These are phyloP conservation scores for Doryteuthis pealeii DNA, from an alignment of 1,140 invertebrate genomes.

Conservation along the genomic window DNA sequence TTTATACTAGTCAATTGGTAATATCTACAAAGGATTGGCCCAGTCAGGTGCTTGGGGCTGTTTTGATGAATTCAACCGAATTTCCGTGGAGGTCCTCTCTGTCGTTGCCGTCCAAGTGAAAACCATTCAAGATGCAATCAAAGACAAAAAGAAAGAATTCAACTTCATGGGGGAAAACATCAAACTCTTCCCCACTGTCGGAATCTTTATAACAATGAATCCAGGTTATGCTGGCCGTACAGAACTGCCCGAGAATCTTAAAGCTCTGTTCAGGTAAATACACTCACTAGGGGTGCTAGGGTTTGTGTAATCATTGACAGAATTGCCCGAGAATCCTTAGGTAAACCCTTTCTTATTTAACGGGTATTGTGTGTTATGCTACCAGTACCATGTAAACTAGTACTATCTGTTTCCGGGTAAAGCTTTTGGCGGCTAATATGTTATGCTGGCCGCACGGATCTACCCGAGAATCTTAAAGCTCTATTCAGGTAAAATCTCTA, in stretches of 20 bases:
- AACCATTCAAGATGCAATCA: slow-evolving; percentile 72
- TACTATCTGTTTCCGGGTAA: no score
- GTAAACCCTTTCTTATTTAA: slow-evolving; percentile 6
- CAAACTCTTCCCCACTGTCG: slow-evolving; percentile 75
- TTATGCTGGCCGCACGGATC: no score
- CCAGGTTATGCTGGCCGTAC: slow-evolving; percentile 91
- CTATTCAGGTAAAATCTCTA: neutral
- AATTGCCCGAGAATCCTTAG: neutral
- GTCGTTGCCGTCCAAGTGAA: no score
- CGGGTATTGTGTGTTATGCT: no score
- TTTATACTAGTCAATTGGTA: slow-evolving; percentile 95
- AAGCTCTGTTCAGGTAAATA: slow-evolving; percentile 74
- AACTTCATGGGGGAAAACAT: slow-evolving; percentile 94
- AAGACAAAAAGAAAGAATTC: slow-evolving; percentile 80
- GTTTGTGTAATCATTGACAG: neutral
- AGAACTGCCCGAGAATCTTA: no score
- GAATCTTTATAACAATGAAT: slow-evolving; percentile 96
- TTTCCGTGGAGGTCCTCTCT: no score
- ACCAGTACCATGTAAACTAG: no score
- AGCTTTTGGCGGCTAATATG: no score
- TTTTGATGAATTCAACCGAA: no score
- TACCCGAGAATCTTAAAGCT: neutral
- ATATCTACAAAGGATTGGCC: slow-evolving; percentile 92
- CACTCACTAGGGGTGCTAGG: neutral
- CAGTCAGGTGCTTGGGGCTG: slow-evolving; percentile 55